Evolutionary conservation across 64 coral and sea anemone genomes (phyloP), one percentile per base, ranked within the genome.

Genomic region (Astreopora myriophthalma): DNA sequence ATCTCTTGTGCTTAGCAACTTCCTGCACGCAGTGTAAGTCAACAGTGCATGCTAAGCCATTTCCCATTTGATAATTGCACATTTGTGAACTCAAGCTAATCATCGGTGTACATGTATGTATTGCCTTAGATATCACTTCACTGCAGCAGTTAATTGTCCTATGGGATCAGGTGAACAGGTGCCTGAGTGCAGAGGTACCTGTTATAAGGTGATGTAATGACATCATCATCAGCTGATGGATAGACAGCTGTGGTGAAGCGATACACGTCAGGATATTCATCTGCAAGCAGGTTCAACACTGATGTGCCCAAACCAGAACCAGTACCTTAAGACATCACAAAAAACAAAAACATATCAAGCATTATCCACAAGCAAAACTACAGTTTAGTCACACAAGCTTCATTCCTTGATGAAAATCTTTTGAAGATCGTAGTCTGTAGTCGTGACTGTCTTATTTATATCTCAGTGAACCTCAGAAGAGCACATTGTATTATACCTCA

Each of bases 231-330:
- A 27, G 87, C 86, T 37, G 96, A 98, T 3, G 96, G 96, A 36
- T 95, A 98, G 17, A 98, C 96, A 83, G 96, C 96, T 17, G 96
- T 95, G 35, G 96, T 98, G 67, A 98, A 98, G 61, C 96, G 69
- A 63, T 98, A 98, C 14, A 98, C 96, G 49, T 98, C 96, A 74
- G 96, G 93, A 13, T 95, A 98, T 30, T 98, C 87, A 75, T 98
- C 96, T 25, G 95, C 89, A 2, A 98, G 69, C 1, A 93, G 76
- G 44, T 95, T 95, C 3, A 98, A 84, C 31, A 98, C 96, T 76
- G 84, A 95, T 5, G 96, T 98, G 33, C 96, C 96, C 20, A 98
- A 68, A 42, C 96, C 96, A 67, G 96, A 98, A 91, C 96, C 96
- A 76, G 96, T 98, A 69, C 96, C 96, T 98, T 48, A 1, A 26